Conservation (phyloP, 2,888 invertebrate species). For the Eurytoma californica region DNA sequence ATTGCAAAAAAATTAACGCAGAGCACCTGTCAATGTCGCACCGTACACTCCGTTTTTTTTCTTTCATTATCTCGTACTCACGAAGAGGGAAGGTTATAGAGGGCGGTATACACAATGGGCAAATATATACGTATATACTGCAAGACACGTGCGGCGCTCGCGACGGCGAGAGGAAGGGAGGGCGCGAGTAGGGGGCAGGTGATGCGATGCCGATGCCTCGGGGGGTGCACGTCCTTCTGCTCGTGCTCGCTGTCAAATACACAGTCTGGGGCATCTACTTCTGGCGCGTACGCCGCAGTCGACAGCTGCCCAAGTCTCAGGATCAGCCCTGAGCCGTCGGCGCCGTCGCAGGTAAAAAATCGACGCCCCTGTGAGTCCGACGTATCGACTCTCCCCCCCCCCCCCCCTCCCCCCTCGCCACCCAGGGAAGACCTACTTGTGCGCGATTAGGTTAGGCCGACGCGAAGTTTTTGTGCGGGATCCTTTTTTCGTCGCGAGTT, state of each 20-base stretch:
- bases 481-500: too few relatives aligned
- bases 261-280: constrained; percentile 63
- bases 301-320: neutral
- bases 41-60: too few relatives aligned
- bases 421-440: too few relatives aligned
- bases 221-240: constrained; percentile 62
- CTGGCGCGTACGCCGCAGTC: constrained; percentile 2
- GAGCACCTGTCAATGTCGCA: too few relatives aligned
- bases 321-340: neutral
- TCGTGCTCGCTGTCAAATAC: constrained; percentile 67
- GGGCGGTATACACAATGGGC: neutral
- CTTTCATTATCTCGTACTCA: too few relatives aligned
- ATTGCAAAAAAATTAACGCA: too few relatives aligned
- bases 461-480: too few relatives aligned
- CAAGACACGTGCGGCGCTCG: neutral
- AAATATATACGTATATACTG: neutral
- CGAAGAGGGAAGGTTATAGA: neutral
- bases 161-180: neutral
- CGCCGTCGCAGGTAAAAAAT: neutral
- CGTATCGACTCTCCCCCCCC: neutral
- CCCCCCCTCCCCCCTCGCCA: too few relatives aligned
- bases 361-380: too few relatives aligned
- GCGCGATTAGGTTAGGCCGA: too few relatives aligned
- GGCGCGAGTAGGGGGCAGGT: neutral
- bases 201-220: constrained; percentile 57